phyloP scores from a whole-genome alignment of 2,113 vertebrate species.

The Pomatorhinus ruficollis region DNA sequence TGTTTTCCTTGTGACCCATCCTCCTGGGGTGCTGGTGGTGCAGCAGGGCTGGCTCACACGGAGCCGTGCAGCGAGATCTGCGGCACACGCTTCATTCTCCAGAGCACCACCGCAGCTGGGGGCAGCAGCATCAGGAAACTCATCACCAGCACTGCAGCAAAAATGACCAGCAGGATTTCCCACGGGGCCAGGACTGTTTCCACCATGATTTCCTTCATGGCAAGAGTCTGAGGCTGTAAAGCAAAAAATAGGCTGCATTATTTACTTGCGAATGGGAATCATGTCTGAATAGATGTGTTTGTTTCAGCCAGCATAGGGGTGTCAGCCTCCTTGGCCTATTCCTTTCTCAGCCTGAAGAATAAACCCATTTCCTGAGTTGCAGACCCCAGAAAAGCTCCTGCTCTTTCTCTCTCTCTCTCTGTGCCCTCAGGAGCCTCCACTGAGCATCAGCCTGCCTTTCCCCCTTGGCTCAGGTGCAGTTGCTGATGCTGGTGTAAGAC shows the following conservation, averaged over 20 bases:
- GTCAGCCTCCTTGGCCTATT: neutral
- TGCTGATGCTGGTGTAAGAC: neutral
- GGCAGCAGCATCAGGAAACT: constrained; percentile 66
- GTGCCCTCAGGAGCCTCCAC: fast-evolving
- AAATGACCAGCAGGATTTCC: constrained; percentile 68
- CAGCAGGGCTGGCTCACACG: neutral
- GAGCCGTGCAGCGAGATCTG: constrained; percentile 47
- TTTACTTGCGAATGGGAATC: neutral
- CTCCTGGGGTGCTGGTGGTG: neutral
- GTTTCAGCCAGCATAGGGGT: neutral
- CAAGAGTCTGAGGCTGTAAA: neutral
- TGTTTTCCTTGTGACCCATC: fast-evolving
- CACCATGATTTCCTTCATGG: neutral
- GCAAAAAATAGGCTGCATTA: neutral
- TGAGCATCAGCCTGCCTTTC: neutral
- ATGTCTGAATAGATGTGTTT: neutral
- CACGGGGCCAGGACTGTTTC: constrained; percentile 14
- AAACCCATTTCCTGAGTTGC: fast-evolving
- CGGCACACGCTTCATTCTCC: constrained; percentile 33
- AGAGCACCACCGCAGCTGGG: constrained; percentile 3
- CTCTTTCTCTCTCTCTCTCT: no score
- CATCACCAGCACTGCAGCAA: constrained; percentile 64
- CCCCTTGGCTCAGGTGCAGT: neutral
- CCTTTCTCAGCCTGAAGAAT: neutral
- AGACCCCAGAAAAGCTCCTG: neutral